These are phyloP conservation scores for Diadophis punctatus DNA, from an alignment of 2,113 vertebrate species.

Conservation along the genomic window DNA sequence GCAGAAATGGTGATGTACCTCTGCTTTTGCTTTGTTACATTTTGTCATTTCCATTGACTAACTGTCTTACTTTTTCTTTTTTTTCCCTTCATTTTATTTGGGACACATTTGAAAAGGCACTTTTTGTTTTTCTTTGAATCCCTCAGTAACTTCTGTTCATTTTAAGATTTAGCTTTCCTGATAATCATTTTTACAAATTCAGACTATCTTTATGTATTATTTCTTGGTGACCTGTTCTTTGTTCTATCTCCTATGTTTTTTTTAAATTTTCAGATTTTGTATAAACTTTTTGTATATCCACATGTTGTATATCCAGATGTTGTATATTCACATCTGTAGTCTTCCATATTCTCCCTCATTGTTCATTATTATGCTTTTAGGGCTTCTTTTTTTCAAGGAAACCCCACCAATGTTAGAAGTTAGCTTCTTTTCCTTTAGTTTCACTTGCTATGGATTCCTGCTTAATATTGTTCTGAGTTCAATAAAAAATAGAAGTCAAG, in stretches of 20 bases:
- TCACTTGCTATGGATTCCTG: background rate
- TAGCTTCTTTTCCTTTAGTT: background rate
- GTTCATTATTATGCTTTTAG: background rate
- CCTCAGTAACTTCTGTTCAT: background rate
- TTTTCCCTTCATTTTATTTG: too few species aligned
- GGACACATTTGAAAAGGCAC: background rate
- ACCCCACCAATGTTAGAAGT: background rate
- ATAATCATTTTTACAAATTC: background rate
- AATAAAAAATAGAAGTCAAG: background rate
- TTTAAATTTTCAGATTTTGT: background rate
- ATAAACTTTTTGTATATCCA: background rate
- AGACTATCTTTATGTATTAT: background rate
- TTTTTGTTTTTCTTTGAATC: background rate
- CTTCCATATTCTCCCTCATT: background rate
- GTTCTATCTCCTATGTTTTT: background rate
- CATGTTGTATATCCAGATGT: background rate
- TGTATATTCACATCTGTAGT: background rate
- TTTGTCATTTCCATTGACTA: too few species aligned
- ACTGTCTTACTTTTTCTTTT: too few species aligned
- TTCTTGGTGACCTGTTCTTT: background rate
- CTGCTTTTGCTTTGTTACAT: too few species aligned
- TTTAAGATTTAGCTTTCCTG: background rate
- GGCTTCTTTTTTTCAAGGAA: background rate
- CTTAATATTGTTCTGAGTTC: background rate
- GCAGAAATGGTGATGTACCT: too few species aligned